Evolutionary conservation across 2,113 vertebrate species (phyloP).

Genomic region (Sinocyclocheilus anshuiensis): DNA sequence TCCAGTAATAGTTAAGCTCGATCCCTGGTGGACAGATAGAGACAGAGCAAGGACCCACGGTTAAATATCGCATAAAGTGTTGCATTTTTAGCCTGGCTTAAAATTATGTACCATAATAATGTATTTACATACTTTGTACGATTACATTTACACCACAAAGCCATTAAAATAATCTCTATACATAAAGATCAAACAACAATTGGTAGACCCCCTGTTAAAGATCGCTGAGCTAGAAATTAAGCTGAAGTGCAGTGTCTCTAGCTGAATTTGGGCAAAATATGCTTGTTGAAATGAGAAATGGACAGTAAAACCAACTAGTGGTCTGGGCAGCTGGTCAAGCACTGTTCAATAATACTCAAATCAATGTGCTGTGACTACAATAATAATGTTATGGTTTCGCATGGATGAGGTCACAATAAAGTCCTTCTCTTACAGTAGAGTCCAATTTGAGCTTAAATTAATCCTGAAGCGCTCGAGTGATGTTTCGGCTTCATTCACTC

Average conservation of each 20-base stretch:
- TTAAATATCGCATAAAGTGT: neutral
- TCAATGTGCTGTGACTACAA: conserved; percentile 17
- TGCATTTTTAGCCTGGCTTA: neutral
- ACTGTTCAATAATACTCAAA: conserved; percentile 11
- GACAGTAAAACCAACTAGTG: neutral
- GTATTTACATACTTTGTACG: too few relatives aligned
- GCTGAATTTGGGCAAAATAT: neutral
- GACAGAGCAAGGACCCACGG: neutral
- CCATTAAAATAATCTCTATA: too few relatives aligned
- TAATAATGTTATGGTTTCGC: conserved; percentile 25
- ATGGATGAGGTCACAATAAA: conserved; percentile 14
- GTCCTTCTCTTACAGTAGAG: conserved; percentile 15
- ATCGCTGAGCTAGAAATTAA: neutral
- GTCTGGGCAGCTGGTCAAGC: conserved; percentile 29
- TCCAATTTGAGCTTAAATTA: conserved; percentile 39
- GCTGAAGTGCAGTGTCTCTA: neutral
- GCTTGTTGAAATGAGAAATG: conserved; percentile 15
- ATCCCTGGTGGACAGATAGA: neutral
- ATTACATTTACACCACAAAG: too few relatives aligned
- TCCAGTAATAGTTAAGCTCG: neutral
- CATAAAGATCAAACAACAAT: neutral
- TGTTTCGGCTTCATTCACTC: conserved; percentile 31
- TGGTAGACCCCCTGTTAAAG: neutral
- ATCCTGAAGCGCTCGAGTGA: conserved; percentile 12
- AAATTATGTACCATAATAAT: too few relatives aligned